These are phyloP conservation scores for Lagocephalus sceleratus DNA, from an alignment of 2,797 vertebrate species.

Conservation along the genomic window DNA sequence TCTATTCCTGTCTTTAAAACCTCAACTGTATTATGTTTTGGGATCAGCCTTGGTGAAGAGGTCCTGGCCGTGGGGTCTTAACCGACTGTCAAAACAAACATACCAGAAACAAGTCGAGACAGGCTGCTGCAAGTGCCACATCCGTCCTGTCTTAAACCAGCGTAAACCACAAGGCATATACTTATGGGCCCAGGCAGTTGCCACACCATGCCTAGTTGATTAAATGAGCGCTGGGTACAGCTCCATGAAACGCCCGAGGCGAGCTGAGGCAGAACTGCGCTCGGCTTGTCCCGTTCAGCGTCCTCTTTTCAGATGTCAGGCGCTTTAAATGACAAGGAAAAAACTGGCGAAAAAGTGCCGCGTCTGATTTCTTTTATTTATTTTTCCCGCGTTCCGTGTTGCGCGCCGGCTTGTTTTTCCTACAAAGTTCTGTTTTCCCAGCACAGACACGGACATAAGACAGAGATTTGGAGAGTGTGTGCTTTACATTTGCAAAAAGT, in stretches of 20 bases:
- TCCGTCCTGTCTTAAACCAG: conserved; percentile 69
- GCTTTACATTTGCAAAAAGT: conserved; percentile 34
- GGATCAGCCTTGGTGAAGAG: conserved; percentile 50
- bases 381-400: too few relatives aligned
- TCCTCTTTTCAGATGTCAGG: conserved; percentile 25
- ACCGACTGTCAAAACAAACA: conserved; percentile 78
- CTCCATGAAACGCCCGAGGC: conserved; percentile 44
- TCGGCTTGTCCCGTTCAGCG: conserved; percentile 9
- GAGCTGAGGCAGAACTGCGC: conserved; percentile 29
- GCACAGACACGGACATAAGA: conserved; percentile 10
- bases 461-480: conserved; percentile 39
- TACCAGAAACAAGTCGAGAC: conserved; percentile 69
- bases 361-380: conserved; percentile 15
- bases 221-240: conserved; percentile 57
- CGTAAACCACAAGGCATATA: conserved; percentile 68
- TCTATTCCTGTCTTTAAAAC: conserved; percentile 65
- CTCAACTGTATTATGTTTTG: conserved; percentile 67
- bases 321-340: conserved; percentile 17
- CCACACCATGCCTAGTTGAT: conserved; percentile 68
- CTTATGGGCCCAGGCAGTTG: conserved; percentile 62
- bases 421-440: background rate
- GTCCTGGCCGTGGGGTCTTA: conserved; percentile 62
- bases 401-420: too few relatives aligned
- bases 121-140: conserved; percentile 71
- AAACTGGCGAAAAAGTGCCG: conserved; percentile 22